These are phyloP conservation scores for Cochlearius cochlearius DNA, from an alignment of 2,113 vertebrate genomes.

Conservation along the genomic window DNA sequence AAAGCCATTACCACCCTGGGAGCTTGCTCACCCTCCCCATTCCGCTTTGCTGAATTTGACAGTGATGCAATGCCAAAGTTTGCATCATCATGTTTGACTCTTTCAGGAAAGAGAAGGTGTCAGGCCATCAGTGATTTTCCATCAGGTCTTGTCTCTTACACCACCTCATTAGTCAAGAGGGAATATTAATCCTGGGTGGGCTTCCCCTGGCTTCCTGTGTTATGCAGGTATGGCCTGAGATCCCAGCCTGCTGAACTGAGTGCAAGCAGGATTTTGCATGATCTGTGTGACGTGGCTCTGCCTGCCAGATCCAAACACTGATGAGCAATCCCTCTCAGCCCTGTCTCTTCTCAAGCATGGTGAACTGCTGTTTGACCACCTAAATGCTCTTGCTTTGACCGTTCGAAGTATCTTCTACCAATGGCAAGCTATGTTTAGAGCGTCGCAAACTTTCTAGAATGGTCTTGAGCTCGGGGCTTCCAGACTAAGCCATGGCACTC, in stretches of 20 bases:
- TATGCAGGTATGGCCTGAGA: neutral
- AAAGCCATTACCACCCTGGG: neutral
- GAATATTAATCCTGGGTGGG: neutral
- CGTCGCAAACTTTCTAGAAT: neutral
- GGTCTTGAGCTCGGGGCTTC: neutral
- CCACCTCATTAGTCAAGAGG: neutral
- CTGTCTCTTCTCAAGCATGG: neutral
- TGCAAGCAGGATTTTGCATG: neutral
- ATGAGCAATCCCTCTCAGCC: neutral
- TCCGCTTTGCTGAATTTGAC: neutral
- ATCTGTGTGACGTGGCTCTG: neutral
- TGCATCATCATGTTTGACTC: neutral
- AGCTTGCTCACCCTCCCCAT: neutral
- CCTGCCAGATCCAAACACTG: neutral
- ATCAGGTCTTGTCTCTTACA: neutral
- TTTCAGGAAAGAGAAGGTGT: neutral
- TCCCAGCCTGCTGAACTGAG: neutral
- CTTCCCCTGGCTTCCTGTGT: neutral
- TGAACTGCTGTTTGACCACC: neutral
- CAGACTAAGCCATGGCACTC: neutral
- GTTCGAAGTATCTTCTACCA: neutral
- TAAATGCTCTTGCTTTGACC: neutral
- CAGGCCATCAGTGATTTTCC: accelerated
- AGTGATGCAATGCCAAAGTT: neutral
- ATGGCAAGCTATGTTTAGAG: neutral